phyloP scores from a whole-genome alignment of 1,140 invertebrate genomes.

The Rhyzopertha dominica region DNA sequence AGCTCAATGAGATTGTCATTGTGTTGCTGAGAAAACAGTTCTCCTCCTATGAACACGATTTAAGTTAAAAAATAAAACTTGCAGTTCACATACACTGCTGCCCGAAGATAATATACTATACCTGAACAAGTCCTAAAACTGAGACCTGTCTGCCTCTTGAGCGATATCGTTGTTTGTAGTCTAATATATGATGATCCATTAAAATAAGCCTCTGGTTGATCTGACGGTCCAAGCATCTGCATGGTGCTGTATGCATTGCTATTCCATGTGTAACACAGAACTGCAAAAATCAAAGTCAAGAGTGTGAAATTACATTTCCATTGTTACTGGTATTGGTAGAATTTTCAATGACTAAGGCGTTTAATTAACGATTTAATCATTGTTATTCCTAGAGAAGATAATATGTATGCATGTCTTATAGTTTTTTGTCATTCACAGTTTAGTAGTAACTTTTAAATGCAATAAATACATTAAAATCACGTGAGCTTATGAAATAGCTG shows the following conservation, averaged over 20 bases:
- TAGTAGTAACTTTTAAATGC: no score
- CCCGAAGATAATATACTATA: conserved; percentile 37
- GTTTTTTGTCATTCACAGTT: no score
- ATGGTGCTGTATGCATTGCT: not conserved
- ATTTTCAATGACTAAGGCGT: no score
- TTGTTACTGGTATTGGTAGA: no score
- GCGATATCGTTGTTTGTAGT: conserved; percentile 62
- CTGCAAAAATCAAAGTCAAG: conserved; percentile 3
- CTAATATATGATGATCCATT: conserved; percentile 71
- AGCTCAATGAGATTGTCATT: conserved; percentile 62
- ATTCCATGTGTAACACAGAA: conserved; percentile 1
- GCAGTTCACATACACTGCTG: not conserved
- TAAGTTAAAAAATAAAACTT: no score
- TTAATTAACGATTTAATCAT: no score
- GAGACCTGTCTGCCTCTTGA: conserved; percentile 70
- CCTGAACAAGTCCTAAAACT: conserved; percentile 75
- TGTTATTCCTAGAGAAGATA: no score
- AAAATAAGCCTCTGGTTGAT: conserved; percentile 71
- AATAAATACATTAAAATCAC: no score
- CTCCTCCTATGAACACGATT: conserved; percentile 57
- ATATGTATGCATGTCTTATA: no score
- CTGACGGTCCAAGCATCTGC: conserved; percentile 43
- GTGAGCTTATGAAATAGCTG: no score
- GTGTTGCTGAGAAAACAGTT: conserved; percentile 67
- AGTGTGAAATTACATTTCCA: no score